Evolutionary conservation across 2,113 vertebrate species (phyloP).

Genomic region (Hyperopisus bebe): DNA sequence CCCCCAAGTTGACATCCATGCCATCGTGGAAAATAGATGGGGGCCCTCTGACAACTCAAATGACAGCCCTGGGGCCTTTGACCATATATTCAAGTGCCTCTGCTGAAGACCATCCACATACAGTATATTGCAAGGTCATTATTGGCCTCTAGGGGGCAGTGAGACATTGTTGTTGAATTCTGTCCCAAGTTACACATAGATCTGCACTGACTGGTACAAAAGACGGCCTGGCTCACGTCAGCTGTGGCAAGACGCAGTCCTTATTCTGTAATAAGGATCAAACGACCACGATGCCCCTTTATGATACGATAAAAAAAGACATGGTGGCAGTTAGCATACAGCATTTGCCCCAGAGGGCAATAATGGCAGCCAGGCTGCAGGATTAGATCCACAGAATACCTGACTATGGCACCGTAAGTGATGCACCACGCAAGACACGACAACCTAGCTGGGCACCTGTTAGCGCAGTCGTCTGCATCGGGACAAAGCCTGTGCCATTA

Average conservation of each 20-base stretch:
- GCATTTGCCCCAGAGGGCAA: background rate
- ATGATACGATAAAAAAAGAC: background rate
- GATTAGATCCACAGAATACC: background rate
- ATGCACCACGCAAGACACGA: background rate
- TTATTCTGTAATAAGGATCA: background rate
- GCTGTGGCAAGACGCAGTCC: background rate
- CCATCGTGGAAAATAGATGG: background rate
- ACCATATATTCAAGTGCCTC: background rate
- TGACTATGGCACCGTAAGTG: background rate
- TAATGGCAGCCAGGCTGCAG: background rate
- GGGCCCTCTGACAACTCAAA: background rate
- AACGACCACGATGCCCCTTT: background rate
- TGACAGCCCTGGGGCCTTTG: background rate
- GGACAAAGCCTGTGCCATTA: background rate
- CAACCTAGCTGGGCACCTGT: background rate
- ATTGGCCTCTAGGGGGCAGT: constrained; percentile 4
- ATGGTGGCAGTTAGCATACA: background rate
- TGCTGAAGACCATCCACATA: background rate
- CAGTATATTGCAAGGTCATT: background rate
- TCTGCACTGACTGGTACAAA: background rate
- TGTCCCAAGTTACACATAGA: background rate
- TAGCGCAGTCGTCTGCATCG: background rate
- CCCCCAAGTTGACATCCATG: background rate
- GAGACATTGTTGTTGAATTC: background rate
- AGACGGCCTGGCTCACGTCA: background rate